These are phyloP conservation scores for Oscheius sp. DNA, from an alignment of 2,888 invertebrate species.

Conservation along the genomic window DNA sequence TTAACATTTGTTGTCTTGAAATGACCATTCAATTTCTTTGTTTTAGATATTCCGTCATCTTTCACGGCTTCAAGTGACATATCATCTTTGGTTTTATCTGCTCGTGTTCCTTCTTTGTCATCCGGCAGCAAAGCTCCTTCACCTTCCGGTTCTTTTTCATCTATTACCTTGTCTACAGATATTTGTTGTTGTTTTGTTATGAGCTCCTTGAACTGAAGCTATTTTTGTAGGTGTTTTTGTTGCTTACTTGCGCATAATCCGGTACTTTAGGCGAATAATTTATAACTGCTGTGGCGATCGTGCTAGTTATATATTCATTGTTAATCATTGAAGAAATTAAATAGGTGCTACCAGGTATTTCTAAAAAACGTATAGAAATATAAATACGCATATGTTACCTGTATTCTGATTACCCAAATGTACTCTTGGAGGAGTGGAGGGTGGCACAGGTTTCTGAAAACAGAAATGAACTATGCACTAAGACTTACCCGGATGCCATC, in stretches of 20 bases:
- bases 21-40: not conserved
- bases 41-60: not conserved
- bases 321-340: not conserved
- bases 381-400: not conserved
- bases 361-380: not conserved
- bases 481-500: not conserved
- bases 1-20: not conserved
- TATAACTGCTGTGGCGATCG: not conserved
- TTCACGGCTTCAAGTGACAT: not conserved
- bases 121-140: slow-evolving; percentile 1
- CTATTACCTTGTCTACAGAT: not conserved
- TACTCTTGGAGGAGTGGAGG: not conserved
- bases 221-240: too few species aligned
- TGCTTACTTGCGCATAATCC: not conserved
- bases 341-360: not conserved
- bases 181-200: not conserved
- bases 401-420: not conserved
- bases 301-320: too few species aligned
- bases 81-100: not conserved
- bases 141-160: not conserved
- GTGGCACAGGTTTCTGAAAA: not conserved
- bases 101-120: not conserved
- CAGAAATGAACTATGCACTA: not conserved
- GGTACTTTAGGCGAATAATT: not conserved
- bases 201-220: not conserved